Conservation (phyloP, 2,113 vertebrate species). For the Vimba vimba region DNA sequence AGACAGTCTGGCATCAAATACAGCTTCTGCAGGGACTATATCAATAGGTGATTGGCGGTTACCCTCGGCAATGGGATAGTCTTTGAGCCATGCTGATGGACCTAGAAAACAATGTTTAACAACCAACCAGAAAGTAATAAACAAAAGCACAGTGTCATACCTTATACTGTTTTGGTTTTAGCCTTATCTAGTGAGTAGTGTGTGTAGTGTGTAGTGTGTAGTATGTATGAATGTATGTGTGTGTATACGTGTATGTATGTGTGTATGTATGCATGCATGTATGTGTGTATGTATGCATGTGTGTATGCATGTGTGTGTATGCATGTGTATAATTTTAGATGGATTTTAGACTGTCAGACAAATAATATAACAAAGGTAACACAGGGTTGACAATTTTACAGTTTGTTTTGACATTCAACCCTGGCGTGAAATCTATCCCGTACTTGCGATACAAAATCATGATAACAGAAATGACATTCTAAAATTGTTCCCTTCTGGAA, state of each 20-base stretch:
- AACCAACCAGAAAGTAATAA: background rate
- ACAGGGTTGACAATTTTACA: background rate
- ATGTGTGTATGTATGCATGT: background rate
- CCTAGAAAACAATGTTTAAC: slow-evolving; percentile 70
- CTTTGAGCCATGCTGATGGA: slow-evolving; percentile 87
- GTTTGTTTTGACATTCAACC: background rate
- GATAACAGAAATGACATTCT: no score
- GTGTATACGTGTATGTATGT: no score
- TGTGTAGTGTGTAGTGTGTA: no score
- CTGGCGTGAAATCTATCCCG: background rate
- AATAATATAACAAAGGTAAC: background rate
- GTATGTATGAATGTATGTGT: background rate
- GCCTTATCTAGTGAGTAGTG: background rate
- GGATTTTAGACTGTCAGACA: no score
- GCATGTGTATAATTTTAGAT: no score
- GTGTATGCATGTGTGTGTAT: background rate
- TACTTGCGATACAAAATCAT: no score
- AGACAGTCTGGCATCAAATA: slow-evolving; percentile 81
- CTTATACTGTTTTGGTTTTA: background rate
- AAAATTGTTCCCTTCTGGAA: no score
- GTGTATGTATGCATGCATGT: no score
- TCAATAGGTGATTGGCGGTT: slow-evolving; percentile 91
- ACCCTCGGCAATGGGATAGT: slow-evolving; percentile 87
- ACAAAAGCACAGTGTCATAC: background rate
- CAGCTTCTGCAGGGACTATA: slow-evolving; percentile 82